Base-by-base conservation (phyloP, 2,113 vertebrate species). In the Erinaceus europaeus region DNA sequence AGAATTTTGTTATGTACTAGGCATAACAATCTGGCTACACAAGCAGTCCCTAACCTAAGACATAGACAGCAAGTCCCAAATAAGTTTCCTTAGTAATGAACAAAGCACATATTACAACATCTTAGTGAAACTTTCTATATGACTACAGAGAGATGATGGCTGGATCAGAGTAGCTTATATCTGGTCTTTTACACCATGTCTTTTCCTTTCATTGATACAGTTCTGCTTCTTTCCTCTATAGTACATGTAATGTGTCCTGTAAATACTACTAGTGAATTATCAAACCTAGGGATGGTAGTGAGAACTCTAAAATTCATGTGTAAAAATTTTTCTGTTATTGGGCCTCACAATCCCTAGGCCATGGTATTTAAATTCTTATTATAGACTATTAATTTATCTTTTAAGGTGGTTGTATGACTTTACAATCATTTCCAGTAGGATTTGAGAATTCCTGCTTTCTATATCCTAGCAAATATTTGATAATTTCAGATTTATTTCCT, bases 321-420 rank as follows among this genome's bases (percentile, higher is more conserved):
- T 11, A 61, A 82, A 5, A 86, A 36, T 79, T 84, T 55, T 59
- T 68, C 59, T 79, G 59, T 74, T 87, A 68, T 3, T 86, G 76
- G 69, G 71, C 76, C 81, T 53, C 81, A 77, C 15, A 74, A 74
- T 48, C 29, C 18, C 32, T 42, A 23, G 18, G 38, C 40, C 23
- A 46, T 15, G 25, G 32, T 32, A 61, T 78, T 15, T 12, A 36
- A 8, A 68, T 61, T 59, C 68, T 75, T 62, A 84, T 32, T 88
- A 55, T 1, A 68, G 20, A 53, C 18, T 61, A 52, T 7, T 55
- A 78, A 23, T 84, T 76, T 59, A 88, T 40, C 48, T 46, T 42
- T 84, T 53, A 64, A 75, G 34, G 25, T 72, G 7, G 23, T n/a
- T 88, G 21, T 69, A 90, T 5, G 21, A 74, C 42, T 87, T 77